Percentiles rank a stretch among this genome's conserved stretches.
These are phyloP conservation scores for Machaerirhynchus nigripectus DNA, from an alignment of 2,113 vertebrate species.

Conservation along the genomic window DNA sequence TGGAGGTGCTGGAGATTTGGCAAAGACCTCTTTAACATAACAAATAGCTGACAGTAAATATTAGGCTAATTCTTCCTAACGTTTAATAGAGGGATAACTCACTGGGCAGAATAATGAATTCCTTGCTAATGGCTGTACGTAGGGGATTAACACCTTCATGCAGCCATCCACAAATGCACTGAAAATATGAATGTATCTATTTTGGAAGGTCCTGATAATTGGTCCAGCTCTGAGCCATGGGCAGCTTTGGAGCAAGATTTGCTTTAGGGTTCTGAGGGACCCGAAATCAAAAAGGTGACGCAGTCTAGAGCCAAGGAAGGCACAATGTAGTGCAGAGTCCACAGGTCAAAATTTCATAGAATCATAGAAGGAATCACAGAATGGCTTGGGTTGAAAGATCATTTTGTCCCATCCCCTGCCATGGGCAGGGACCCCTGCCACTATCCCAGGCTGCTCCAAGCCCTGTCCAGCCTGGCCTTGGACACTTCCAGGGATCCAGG, in stretches of 20 bases:
- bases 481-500: neutral
- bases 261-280: neutral
- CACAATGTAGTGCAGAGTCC: neutral
- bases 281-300: neutral
- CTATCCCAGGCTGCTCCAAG: neutral
- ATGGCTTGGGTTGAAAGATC: neutral
- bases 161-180: neutral
- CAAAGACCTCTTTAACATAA: conserved; percentile 57
- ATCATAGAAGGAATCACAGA: neutral
- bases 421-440: neutral
- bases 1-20: conserved; percentile 57
- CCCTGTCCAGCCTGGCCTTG: accelerated
- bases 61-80: conserved; percentile 53
- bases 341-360: neutral
- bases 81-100: conserved; percentile 55
- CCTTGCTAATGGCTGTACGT: neutral
- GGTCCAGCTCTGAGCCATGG: neutral
- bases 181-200: neutral
- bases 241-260: neutral
- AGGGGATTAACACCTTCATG: conserved; percentile 20
- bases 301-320: neutral
- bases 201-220: neutral
- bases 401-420: neutral
- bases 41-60: conserved; percentile 64
- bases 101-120: conserved; percentile 56